Evolutionary conservation across 2,113 vertebrate genomes (phyloP).

Genomic region (Rhynchomys soricoides): DNA sequence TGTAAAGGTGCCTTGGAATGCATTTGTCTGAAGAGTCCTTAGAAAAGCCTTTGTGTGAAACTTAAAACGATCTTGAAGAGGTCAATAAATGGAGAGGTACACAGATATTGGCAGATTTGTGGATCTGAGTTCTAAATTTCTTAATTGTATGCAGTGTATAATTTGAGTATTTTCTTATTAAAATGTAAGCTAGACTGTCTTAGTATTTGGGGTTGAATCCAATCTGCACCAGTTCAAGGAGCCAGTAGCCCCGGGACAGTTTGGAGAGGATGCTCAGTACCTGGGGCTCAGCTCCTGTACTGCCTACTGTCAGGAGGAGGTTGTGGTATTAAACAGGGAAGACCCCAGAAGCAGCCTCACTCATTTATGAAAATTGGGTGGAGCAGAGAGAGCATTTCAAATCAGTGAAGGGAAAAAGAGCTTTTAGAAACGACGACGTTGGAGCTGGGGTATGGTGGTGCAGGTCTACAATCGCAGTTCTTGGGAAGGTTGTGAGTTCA

Average conservation of each 20-base stretch:
- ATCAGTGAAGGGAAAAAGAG: not conserved
- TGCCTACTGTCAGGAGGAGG: not conserved
- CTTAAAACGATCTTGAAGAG: not conserved
- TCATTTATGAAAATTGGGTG: not conserved
- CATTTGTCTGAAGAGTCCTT: not conserved
- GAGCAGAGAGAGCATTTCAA: conserved; percentile 33
- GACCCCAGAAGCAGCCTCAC: not conserved
- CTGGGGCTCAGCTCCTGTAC: not conserved
- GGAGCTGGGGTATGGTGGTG: not conserved
- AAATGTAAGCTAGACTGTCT: not conserved
- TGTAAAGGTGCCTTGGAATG: not conserved
- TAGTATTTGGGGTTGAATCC: not conserved
- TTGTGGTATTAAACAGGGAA: not conserved
- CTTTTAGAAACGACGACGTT: not conserved
- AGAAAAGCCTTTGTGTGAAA: not conserved
- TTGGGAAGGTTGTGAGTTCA: not conserved
- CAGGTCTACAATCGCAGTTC: not conserved
- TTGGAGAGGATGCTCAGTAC: too few species aligned
- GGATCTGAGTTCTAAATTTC: not conserved
- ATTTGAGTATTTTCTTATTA: not conserved
- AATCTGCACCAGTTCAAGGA: not conserved
- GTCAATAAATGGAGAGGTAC: not conserved
- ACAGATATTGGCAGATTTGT: not conserved
- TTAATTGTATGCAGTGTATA: not conserved
- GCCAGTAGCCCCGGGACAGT: not conserved